A percentile compares a stretch with the other conserved stretches of the same genome.
Evolutionary conservation across 2,113 vertebrate genomes (phyloP).

Genomic region (Phyllopteryx taeniolatus): DNA sequence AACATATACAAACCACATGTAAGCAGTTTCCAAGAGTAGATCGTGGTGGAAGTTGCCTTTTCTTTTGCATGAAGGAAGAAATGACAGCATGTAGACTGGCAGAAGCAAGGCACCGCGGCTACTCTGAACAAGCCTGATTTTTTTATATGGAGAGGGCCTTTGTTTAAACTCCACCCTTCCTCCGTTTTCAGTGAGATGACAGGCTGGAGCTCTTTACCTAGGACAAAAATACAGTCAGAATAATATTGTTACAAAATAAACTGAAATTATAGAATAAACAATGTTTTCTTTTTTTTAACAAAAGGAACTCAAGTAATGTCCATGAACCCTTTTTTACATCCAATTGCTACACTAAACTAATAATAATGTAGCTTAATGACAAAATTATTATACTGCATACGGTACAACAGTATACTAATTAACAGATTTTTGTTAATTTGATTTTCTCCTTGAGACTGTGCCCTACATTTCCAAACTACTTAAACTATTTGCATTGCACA

Average conservation of each 20-base stretch:
- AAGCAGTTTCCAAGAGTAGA: slow-evolving; percentile 35
- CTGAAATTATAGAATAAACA: not conserved
- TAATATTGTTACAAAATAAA: not conserved
- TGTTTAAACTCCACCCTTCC: slow-evolving; percentile 75
- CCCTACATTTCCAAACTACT: no score
- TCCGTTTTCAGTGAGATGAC: slow-evolving; percentile 42
- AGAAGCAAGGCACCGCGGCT: slow-evolving; percentile 63
- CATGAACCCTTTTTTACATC: not conserved
- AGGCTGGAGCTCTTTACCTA: slow-evolving; percentile 38
- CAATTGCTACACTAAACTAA: not conserved
- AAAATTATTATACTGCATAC: not conserved
- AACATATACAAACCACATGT: slow-evolving; percentile 46
- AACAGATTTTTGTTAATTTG: no score
- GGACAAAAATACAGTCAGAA: slow-evolving; percentile 5
- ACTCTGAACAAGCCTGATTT: slow-evolving; percentile 66
- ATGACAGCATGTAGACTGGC: slow-evolving; percentile 44
- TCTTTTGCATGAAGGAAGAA: slow-evolving; percentile 34
- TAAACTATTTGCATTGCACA: no score
- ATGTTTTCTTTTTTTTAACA: not conserved
- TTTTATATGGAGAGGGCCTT: slow-evolving; percentile 68
- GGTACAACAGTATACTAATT: no score
- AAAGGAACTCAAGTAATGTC: not conserved
- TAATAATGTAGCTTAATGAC: not conserved
- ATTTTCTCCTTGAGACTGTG: no score
- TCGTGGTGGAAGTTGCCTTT: slow-evolving; percentile 37